These are phyloP conservation scores for Prosapia bicincta DNA, from an alignment of 2,888 invertebrate genomes.

Conservation along the genomic window DNA sequence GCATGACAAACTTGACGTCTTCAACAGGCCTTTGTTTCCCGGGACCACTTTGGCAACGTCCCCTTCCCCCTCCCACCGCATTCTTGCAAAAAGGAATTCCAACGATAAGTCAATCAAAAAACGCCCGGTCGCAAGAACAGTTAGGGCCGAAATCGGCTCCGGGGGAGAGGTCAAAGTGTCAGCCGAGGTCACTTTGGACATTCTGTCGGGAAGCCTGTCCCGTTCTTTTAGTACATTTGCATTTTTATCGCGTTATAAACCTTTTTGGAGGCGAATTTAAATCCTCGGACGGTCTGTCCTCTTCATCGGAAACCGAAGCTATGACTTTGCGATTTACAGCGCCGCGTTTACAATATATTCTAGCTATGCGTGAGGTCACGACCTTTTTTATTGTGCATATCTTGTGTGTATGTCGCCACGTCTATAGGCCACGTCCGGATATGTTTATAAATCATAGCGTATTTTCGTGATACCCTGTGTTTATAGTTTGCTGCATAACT, in stretches of 20 bases:
- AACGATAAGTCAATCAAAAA: not conserved
- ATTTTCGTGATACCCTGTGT: too few relatives aligned
- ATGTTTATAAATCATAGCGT: too few relatives aligned
- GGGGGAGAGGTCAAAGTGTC: not conserved
- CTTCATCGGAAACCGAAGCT: not conserved
- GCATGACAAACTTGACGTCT: too few relatives aligned
- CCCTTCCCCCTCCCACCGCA: not conserved
- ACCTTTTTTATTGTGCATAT: not conserved
- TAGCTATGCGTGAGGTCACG: not conserved
- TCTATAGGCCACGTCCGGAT: too few relatives aligned
- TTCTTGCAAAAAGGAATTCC: not conserved
- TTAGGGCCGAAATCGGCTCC: not conserved
- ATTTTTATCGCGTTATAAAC: conserved; percentile 2
- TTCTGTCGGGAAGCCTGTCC: not conserved
- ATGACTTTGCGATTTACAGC: not conserved
- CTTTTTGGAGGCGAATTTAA: not conserved
- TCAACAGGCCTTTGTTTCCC: too few relatives aligned
- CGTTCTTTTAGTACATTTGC: not conserved
- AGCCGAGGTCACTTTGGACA: not conserved
- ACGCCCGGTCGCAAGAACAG: not conserved
- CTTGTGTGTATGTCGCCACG: not conserved
- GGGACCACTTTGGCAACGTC: too few relatives aligned
- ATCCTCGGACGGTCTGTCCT: not conserved
- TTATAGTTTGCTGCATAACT: too few relatives aligned
- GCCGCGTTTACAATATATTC: not conserved